Evolutionary conservation across 2,888 invertebrate genomes (phyloP).

Genomic region (Hermaeophaga mercurialis): DNA sequence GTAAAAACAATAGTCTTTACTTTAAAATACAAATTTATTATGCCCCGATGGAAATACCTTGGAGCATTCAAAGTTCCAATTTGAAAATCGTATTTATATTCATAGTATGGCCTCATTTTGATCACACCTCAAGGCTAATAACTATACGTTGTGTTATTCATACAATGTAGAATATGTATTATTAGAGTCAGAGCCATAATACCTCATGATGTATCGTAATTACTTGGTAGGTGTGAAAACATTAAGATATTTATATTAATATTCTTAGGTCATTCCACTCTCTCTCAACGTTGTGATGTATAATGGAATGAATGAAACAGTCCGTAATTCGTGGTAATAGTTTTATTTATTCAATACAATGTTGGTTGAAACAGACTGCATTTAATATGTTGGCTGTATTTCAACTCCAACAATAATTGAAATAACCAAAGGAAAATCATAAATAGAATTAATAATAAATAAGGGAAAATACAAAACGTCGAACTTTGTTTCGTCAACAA

Average conservation of each 20-base stretch:
- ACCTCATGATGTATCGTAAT: conserved; percentile 28
- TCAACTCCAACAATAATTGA: not conserved
- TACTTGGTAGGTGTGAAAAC: conserved; percentile 29
- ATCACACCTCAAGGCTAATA: conserved; percentile 26
- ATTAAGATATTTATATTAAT: conserved; percentile 26
- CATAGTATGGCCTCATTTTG: conserved; percentile 25
- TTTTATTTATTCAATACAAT: not conserved
- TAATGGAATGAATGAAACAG: not conserved
- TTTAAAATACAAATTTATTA: not conserved
- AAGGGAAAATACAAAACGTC: too few species aligned
- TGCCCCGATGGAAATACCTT: not conserved
- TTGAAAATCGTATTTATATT: conserved; percentile 22
- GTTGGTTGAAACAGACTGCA: not conserved
- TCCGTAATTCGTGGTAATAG: not conserved
- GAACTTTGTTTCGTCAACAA: too few species aligned
- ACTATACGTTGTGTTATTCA: conserved; percentile 17
- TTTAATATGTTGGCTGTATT: not conserved
- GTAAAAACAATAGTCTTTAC: too few species aligned
- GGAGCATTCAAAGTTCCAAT: conserved; percentile 18
- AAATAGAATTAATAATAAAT: too few species aligned
- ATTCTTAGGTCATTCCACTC: conserved; percentile 22
- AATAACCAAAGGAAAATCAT: too few species aligned
- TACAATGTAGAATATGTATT: conserved; percentile 24
- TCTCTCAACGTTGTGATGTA: not conserved
- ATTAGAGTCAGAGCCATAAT: conserved; percentile 13